Evolutionary conservation across 2,888 invertebrate species (phyloP), one percentile per base, ranked within the genome.

Genomic region (Phyllotreta striolata): DNA sequence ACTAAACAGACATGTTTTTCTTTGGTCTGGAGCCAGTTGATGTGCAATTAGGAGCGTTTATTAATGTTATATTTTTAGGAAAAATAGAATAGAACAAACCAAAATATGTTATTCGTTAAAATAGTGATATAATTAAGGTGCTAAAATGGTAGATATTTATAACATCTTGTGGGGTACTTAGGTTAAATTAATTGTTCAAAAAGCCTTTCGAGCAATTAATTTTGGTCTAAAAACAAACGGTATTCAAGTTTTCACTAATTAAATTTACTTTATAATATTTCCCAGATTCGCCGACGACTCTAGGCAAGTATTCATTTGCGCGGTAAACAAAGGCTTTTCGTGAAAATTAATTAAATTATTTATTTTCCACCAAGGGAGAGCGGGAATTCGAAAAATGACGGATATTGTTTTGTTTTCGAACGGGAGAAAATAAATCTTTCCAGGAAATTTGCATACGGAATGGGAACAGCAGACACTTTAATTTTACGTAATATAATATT

Each of bases 1-100:
- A 56, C 44, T 46, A 56, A 56, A 56, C 39, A 44, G 14, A 44
- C 10, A 35, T 55, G 55, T 55, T 55, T 43, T 55, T 55, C 55
- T 55, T 55, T 24, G 40, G 34, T 55, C 12, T 24, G 24, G 24
- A 24, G 24, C 24, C 24, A 24, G 24, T 24, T 24, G 24, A 24
- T 24, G 24, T 24, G 1, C 24, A 24, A 24, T 24, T 24, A 24
- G 4, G 24, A 24, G 24, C 24, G 24, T 24, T 24, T 24, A 24
- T 24, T 4, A 24, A 24, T 24, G 24, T 24, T 3, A 3, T 24
- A 24, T 24, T 24, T 24, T 24, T 4, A 4, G 24, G 24, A 24
- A 4, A 24, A 24, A 3, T 40, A 14, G n/a, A 55, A 34, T 40
- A 14, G n/a, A 55, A 34, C 14, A 24, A 24, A 3, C 24, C 24